Conservation (phyloP, 2,888 invertebrate genomes). For the Eueremaeus valkanovi region DNA sequence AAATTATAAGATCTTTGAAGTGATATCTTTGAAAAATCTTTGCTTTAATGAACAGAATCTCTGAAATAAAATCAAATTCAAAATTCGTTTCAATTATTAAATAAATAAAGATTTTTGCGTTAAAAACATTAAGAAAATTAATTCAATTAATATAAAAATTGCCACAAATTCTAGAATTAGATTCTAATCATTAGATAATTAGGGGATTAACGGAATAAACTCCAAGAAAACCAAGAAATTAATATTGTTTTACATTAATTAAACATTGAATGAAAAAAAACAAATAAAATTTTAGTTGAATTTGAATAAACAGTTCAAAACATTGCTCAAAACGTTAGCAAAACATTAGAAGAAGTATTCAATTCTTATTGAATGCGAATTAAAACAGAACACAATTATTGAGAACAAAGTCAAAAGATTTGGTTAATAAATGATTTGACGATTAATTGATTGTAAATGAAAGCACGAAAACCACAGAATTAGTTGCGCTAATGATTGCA, state of each 20-base stretch:
- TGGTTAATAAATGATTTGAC: background rate
- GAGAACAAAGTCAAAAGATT: background rate
- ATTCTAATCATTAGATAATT: too few relatives aligned
- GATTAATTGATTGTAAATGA: background rate
- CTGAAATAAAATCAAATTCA: constrained; percentile 2
- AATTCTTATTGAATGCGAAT: background rate
- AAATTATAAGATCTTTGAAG: constrained; percentile 1
- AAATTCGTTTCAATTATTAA: background rate
- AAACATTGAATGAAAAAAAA: too few relatives aligned
- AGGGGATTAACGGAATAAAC: too few relatives aligned
- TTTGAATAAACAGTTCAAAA: constrained; percentile 4
- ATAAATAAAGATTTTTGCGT: background rate
- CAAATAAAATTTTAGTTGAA: background rate
- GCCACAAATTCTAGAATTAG: too few relatives aligned
- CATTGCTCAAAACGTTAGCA: background rate
- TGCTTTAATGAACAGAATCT: constrained; percentile 5
- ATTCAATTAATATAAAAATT: too few relatives aligned
- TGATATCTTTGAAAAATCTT: background rate
- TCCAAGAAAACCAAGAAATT: too few relatives aligned
- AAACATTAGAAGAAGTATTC: background rate
- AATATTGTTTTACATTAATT: too few relatives aligned
- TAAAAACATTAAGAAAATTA: too few relatives aligned
- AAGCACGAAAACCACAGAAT: constrained; percentile 1
- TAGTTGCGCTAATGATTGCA: background rate
- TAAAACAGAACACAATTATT: background rate